These are phyloP conservation scores for Torymus auratus DNA, from an alignment of 2,888 invertebrate species.

Conservation along the genomic window DNA sequence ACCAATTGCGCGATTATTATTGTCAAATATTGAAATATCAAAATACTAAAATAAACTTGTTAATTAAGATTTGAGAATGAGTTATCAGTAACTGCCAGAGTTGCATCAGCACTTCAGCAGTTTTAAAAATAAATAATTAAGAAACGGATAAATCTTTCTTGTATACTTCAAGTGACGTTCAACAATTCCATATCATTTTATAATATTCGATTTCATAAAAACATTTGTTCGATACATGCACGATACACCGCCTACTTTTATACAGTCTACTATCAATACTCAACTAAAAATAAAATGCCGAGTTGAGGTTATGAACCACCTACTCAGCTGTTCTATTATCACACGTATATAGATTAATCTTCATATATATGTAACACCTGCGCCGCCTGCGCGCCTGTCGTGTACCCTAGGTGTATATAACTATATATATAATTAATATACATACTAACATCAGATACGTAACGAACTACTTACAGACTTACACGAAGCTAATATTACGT, in stretches of 20 bases:
- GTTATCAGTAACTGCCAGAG: conserved; percentile 13
- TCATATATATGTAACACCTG: not conserved
- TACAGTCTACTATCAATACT: conserved; percentile 7
- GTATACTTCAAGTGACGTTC: no score
- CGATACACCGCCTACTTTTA: no score
- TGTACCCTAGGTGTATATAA: not conserved
- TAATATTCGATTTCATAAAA: no score
- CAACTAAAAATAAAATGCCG: conserved; percentile 1
- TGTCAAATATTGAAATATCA: conserved; percentile 8
- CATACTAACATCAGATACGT: no score
- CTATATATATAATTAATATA: conserved; percentile 6
- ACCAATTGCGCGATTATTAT: not conserved
- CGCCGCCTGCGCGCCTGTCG: not conserved
- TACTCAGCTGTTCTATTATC: conserved; percentile 39
- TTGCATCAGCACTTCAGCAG: conserved; percentile 21
- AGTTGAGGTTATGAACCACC: conserved; percentile 48
- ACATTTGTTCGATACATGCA: no score
- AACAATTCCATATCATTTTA: no score
- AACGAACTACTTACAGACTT: no score
- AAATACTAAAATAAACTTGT: conserved; percentile 8
- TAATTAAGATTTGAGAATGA: conserved; percentile 2
- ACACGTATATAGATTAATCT: not conserved
- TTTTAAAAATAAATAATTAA: no score
- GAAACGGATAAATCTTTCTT: no score
- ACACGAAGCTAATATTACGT: no score